Base-by-base conservation (phyloP, 1,140 invertebrate genomes). In the Drosophila suzukii region DNA sequence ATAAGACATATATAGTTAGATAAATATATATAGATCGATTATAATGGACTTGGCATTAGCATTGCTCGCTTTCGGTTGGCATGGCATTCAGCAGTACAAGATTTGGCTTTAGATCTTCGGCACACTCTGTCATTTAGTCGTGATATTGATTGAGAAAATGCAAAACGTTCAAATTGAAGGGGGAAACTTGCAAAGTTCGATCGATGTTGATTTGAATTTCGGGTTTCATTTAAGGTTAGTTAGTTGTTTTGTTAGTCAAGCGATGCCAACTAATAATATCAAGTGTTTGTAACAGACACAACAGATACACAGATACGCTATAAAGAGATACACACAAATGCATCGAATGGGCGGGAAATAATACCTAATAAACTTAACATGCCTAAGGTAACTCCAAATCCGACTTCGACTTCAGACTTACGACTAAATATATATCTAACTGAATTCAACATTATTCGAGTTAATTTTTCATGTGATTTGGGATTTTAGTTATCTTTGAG, bases 1-100 rank as follows among this genome's bases (percentile, higher is more conserved):
- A 91, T 91, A 91, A 92, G 91, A 92, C 91, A 92, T 92, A 80
- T 81, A 72, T 60, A 72, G 32, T 71, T 59, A 76, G 57, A 59
- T 68, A 67, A 55, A 76, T 75, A 75, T 61, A 85, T 70, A 76
- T 70, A 68, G 74, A 60, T 81, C 68, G 61, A 80, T 67, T 73
- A 77, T 58, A 75, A 76, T 70, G 55, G 51, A 74, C 46, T 68
- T 61, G 58, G 50, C 15, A 50, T 61, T 63, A 60, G 49, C 57
- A 65, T 60, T 80, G 43, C 72, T 47, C 57, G 50, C 38, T 50
- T 61, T 68, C 44, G 57, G 62, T 51, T 47, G 41, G 60, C 59
- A 43, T 41, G 46, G 58, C 74, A 63, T 54, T 71, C 53, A 44
- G 39, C 72, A 75, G 24, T 72, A 57, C 47, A 76, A 58, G 53